Conservation (phyloP, 1,140 invertebrate genomes). For the Cyrtorhinus lividipennis region DNA sequence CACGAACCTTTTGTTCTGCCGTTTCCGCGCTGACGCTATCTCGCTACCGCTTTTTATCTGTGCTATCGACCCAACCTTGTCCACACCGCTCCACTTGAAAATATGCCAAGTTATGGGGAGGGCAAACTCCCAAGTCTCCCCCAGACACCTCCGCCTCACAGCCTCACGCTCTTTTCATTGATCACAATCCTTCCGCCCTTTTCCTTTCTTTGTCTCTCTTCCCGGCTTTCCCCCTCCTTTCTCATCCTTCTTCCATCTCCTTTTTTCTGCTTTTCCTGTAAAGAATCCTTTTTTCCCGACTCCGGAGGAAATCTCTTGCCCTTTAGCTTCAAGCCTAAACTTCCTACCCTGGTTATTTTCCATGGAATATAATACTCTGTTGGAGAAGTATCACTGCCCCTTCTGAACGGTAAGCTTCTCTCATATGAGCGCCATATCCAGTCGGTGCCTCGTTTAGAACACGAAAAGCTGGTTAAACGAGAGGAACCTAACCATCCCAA, state of each 20-base stretch:
- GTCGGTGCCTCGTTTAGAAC: too few relatives aligned
- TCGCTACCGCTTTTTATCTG: background rate
- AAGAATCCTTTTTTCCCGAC: background rate
- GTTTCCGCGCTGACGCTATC: conserved; percentile 9
- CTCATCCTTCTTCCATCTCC: background rate
- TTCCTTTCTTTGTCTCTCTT: background rate
- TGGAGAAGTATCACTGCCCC: too few relatives aligned
- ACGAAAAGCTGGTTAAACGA: too few relatives aligned
- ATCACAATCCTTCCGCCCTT: conserved; percentile 7
- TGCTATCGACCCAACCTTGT: conserved; percentile 4
- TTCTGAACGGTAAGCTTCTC: too few relatives aligned
- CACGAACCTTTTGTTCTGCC: background rate
- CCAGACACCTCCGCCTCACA: background rate
- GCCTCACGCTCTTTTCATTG: background rate
- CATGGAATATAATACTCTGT: too few relatives aligned
- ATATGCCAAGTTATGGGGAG: conserved; percentile 7
- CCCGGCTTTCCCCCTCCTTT: background rate
- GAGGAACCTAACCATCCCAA: too few relatives aligned
- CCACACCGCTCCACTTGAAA: conserved; percentile 8
- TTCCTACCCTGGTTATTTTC: too few relatives aligned
- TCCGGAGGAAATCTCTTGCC: too few relatives aligned
- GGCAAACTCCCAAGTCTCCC: background rate
- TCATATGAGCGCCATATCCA: too few relatives aligned
- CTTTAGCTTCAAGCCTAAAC: too few relatives aligned
- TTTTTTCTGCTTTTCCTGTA: background rate